A percentile compares a stretch with the other conserved stretches of the same genome.
phyloP scores from a whole-genome alignment of 30 jellyfish, hydroid and myxozoan genomes.

The Sanderia malayensis region DNA sequence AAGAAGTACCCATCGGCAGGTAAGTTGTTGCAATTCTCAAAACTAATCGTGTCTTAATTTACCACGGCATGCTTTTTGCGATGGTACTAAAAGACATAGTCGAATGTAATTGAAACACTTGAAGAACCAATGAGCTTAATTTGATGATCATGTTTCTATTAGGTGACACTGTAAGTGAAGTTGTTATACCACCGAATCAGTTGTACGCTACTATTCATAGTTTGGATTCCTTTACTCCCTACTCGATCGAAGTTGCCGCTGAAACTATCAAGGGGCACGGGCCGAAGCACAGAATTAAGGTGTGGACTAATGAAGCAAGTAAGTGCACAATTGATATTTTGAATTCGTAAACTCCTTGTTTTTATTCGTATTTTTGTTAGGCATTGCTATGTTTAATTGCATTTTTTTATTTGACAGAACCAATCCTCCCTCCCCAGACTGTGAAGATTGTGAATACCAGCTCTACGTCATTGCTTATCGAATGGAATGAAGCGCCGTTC shows the following conservation, averaged over 20 bases:
- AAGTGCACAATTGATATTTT: too few relatives aligned
- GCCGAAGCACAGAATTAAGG: constrained; percentile 14
- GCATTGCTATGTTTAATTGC: too few relatives aligned
- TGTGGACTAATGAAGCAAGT: constrained; percentile 51
- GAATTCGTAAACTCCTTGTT: too few relatives aligned
- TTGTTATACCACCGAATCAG: constrained; percentile 15
- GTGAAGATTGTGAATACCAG: constrained; percentile 27
- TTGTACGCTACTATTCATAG: constrained; percentile 14
- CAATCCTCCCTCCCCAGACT: constrained; percentile 51
- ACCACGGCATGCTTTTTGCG: too few relatives aligned
- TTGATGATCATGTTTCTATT: too few relatives aligned
- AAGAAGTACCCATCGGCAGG: constrained; percentile 56
- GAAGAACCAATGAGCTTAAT: too few relatives aligned
- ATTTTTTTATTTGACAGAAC: too few relatives aligned
- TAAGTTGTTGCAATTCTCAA: too few relatives aligned
- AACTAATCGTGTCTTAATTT: too few relatives aligned
- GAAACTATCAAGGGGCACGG: constrained; percentile 53
- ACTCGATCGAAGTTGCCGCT: constrained; percentile 49
- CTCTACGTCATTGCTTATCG: constrained; percentile 42
- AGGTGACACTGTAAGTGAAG: constrained; percentile 23
- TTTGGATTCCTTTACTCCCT: constrained; percentile 30
- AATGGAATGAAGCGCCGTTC: constrained; percentile 62
- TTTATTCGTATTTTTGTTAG: too few relatives aligned
- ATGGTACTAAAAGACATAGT: too few relatives aligned
- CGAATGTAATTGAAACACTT: too few relatives aligned